These are phyloP conservation scores for Gymnoscopelus braueri DNA, from an alignment of 2,797 vertebrate species.

Conservation along the genomic window DNA sequence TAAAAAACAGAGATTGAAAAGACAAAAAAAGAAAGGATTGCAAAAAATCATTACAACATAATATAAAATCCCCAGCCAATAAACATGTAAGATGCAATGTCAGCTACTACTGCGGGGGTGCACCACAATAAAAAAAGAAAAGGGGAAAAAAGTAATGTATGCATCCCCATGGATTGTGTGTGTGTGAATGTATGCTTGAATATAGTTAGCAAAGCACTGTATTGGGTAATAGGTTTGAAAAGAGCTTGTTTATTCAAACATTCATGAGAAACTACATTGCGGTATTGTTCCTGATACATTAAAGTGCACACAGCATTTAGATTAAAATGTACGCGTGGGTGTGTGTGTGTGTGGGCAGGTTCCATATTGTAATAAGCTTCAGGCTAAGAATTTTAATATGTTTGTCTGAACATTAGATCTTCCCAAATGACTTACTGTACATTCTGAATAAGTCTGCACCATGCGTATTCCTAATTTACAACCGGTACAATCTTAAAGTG, in stretches of 20 bases:
- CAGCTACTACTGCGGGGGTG: not conserved
- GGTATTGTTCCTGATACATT: not conserved
- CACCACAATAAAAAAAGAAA: not conserved
- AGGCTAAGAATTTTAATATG: constrained; percentile 22
- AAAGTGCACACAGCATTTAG: not conserved
- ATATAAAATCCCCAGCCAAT: not conserved
- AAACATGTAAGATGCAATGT: constrained; percentile 12
- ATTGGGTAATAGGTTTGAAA: not conserved
- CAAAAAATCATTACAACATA: too few species aligned
- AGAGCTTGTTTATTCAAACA: not conserved
- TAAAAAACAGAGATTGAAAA: too few species aligned
- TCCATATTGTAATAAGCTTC: constrained; percentile 16
- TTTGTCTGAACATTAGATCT: constrained; percentile 23
- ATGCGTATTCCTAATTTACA: constrained; percentile 7
- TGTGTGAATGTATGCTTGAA: not conserved
- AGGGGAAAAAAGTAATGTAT: constrained; percentile 1
- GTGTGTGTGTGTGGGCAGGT: not conserved
- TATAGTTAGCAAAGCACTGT: constrained; percentile 2
- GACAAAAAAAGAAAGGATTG: too few species aligned
- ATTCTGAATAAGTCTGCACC: constrained; percentile 11
- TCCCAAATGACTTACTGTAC: constrained; percentile 4
- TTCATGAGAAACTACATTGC: not conserved
- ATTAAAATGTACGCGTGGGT: not conserved
- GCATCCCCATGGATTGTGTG: constrained; percentile 12
- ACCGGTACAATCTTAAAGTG: too few species aligned